These are phyloP conservation scores for Calliopsis andreniformis DNA, from an alignment of 1,140 invertebrate genomes.

Conservation along the genomic window DNA sequence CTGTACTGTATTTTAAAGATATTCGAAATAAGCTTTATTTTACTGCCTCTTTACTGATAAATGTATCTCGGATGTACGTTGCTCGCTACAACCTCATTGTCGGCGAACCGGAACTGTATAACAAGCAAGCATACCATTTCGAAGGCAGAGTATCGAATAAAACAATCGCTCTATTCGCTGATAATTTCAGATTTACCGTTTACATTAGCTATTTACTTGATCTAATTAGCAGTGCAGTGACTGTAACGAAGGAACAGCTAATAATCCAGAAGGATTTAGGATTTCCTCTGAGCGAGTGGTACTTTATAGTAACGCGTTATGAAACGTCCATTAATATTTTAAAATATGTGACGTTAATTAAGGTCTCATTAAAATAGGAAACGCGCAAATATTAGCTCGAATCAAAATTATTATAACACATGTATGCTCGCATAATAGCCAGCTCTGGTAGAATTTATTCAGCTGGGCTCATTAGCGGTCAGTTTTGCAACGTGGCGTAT, in stretches of 20 bases:
- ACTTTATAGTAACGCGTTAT: not conserved
- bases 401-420: not conserved
- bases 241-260: not conserved
- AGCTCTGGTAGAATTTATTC: not conserved
- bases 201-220: too few relatives aligned
- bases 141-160: too few relatives aligned
- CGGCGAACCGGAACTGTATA: too few relatives aligned
- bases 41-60: too few relatives aligned
- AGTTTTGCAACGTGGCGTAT: not conserved
- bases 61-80: too few relatives aligned
- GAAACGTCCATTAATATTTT: not conserved
- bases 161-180: too few relatives aligned
- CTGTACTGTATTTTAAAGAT: too few relatives aligned
- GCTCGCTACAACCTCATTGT: too few relatives aligned
- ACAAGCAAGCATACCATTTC: too few relatives aligned
- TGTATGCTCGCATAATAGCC: not conserved
- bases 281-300: not conserved
- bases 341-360: not conserved
- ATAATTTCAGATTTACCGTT: too few relatives aligned
- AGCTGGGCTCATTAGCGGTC: not conserved
- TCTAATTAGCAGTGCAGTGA: not conserved
- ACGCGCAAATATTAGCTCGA: constrained; percentile 14
- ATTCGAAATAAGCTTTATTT: too few relatives aligned
- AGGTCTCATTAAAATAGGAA: not conserved
- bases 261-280: not conserved